Percentiles rank a stretch among this genome's conserved stretches.
These are phyloP conservation scores for Eueides isabella DNA, from an alignment of 1,140 invertebrate species.

Conservation along the genomic window DNA sequence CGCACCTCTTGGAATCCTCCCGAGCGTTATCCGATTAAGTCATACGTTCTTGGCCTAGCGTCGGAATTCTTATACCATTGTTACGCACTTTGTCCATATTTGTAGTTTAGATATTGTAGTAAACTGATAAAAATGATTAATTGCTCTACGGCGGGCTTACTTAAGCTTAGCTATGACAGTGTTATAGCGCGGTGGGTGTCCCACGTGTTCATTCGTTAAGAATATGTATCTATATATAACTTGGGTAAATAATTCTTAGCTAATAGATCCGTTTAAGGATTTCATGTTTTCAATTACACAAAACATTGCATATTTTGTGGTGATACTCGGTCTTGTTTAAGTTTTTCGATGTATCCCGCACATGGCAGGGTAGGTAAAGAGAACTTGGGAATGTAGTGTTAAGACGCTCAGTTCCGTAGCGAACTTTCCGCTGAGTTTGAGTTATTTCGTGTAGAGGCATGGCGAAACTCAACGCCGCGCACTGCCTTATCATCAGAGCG, in stretches of 20 bases:
- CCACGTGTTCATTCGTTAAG: not conserved
- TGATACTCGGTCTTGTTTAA: no score
- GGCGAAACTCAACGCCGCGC: not conserved
- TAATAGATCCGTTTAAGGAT: no score
- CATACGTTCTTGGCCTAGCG: not conserved
- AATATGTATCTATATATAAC: not conserved
- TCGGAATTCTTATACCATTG: not conserved
- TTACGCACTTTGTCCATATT: not conserved
- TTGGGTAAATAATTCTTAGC: no score
- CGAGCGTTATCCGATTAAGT: not conserved
- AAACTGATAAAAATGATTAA: constrained; percentile 10
- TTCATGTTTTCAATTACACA: no score
- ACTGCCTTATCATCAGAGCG: no score
- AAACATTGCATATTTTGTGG: no score
- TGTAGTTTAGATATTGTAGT: not conserved
- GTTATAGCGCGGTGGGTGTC: not conserved
- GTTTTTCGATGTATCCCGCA: not conserved
- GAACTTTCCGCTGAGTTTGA: no score
- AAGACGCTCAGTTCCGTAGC: no score
- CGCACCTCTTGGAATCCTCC: not conserved
- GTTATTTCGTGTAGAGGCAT: no score
- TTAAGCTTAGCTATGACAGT: not conserved
- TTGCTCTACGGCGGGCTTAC: not conserved
- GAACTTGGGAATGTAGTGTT: no score
- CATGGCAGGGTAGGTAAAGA: not conserved